These are phyloP conservation scores for Trissoscelio sp. DNA, from an alignment of 2,888 invertebrate species.

Conservation along the genomic window DNA sequence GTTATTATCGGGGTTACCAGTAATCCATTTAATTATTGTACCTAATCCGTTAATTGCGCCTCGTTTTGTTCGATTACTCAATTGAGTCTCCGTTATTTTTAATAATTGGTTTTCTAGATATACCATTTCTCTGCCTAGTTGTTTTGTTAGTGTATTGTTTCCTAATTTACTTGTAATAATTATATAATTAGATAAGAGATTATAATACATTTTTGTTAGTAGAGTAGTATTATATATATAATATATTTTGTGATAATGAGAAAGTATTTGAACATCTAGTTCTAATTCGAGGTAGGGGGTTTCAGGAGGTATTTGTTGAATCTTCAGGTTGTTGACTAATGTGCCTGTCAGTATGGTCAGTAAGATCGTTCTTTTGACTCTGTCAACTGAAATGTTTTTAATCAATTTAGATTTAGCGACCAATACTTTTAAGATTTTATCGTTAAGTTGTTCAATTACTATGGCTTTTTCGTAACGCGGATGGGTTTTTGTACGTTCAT, in stretches of 20 bases:
- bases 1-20: slow-evolving; percentile 11
- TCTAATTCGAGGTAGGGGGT: slow-evolving; percentile 7
- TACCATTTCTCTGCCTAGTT: slow-evolving; percentile 3
- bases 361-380: not conserved
- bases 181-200: slow-evolving; percentile 4
- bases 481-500: not conserved
- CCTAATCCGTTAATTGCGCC: slow-evolving; percentile 1
- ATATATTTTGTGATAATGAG: slow-evolving; percentile 10
- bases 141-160: not conserved
- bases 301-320: slow-evolving; percentile 5
- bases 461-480: not conserved
- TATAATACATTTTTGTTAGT: slow-evolving; percentile 4
- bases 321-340: not conserved
- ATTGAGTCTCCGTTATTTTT: not conserved
- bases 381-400: slow-evolving; percentile 7
- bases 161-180: not conserved
- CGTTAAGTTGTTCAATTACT: slow-evolving; percentile 4
- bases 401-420: not conserved
- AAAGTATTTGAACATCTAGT: slow-evolving; percentile 3
- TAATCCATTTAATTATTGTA: slow-evolving; percentile 2
- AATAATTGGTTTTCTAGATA: not conserved
- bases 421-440: not conserved
- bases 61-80: slow-evolving; percentile 3
- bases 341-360: not conserved
- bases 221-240: slow-evolving; percentile 9